Evolutionary conservation across 2,113 vertebrate species (phyloP), one percentile per base, ranked within the genome.

Genomic region (Rhinoderma darwinii): DNA sequence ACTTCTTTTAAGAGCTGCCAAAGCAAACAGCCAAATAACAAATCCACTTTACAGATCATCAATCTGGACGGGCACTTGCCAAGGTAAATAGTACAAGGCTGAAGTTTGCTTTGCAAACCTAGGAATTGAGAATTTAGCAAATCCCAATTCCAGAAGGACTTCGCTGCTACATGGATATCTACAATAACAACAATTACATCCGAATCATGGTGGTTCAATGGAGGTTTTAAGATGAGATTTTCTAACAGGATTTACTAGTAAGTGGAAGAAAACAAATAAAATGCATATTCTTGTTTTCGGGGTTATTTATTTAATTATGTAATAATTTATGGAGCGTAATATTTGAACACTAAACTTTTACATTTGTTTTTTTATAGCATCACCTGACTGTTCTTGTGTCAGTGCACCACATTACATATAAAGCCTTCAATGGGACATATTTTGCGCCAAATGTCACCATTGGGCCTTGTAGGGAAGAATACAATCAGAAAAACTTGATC

Each of bases 41-140:
- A 98, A 98, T 98, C 96, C 96, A 98, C 97, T 98, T 98, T 98
- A 95, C 97, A 98, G 96, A 97, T 96, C 97, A 99, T 99, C 96
- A 97, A 98, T 99, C 97, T 96, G 94, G 91, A 89, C 92, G 88
- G 88, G 93, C 94, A 95, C 94, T 94, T 94, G 97, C 97, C 97
- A 98, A 98, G 94, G 95, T 95, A 97, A 97, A 97, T 95, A 97
- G 92, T 93, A 93, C 92, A 91, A 94, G 94, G 94, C 95, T 96
- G 94, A 93, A 95, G 95, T 96, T 96, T 96, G 96, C 96, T 96
- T 96, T 96, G 95, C 93, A 95, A 95, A 96, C 93, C 92, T 90
- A 93, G 88, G 93, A 94, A 92, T 92, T 89, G 94, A 92, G 94
- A 95, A 93, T 92, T 92, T 84, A 94, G 93, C 70, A 88, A 91